Evolutionary conservation across 2,888 invertebrate species (phyloP).

Genomic region (Cosmorhoe ocellata): DNA sequence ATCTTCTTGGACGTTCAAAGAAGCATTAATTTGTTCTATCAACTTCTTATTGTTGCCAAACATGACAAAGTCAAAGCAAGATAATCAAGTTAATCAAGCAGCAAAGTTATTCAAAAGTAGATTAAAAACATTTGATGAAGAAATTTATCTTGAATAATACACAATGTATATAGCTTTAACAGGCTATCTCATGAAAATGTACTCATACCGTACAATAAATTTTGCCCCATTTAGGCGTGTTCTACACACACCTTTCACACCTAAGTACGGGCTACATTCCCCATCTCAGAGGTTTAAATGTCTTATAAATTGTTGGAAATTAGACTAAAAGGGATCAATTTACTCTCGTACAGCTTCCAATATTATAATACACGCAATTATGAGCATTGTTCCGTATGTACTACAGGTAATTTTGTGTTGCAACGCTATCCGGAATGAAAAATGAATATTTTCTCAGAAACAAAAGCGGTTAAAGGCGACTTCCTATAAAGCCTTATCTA

Average conservation of each 20-base stretch:
- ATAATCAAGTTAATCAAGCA: no score
- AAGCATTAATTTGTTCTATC: no score
- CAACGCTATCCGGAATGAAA: conserved; percentile 54
- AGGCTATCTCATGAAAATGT: conserved; percentile 29
- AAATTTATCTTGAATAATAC: no score
- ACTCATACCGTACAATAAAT: conserved; percentile 27
- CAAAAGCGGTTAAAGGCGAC: conserved; percentile 68
- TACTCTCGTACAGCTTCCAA: conserved; percentile 41
- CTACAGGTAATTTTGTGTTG: conserved; percentile 65
- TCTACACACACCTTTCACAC: conserved; percentile 24
- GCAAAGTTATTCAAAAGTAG: no score
- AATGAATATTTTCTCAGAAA: conserved; percentile 69
- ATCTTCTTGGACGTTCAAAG: not conserved
- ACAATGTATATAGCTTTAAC: conserved; percentile 23
- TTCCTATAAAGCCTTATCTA: conserved; percentile 68
- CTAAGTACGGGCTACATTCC: conserved; percentile 28
- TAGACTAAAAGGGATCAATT: conserved; percentile 58
- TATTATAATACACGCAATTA: conserved; percentile 57
- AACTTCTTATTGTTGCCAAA: no score
- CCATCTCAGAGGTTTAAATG: conserved; percentile 39
- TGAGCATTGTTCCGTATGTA: conserved; percentile 48
- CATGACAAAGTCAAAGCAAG: no score
- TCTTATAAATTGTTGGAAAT: conserved; percentile 53
- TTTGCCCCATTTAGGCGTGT: conserved; percentile 25
- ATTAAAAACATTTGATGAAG: no score